Percentiles rank a stretch among this genome's conserved stretches.
Conservation (phyloP, 2,797 vertebrate species). For the Acanthornis magna region DNA sequence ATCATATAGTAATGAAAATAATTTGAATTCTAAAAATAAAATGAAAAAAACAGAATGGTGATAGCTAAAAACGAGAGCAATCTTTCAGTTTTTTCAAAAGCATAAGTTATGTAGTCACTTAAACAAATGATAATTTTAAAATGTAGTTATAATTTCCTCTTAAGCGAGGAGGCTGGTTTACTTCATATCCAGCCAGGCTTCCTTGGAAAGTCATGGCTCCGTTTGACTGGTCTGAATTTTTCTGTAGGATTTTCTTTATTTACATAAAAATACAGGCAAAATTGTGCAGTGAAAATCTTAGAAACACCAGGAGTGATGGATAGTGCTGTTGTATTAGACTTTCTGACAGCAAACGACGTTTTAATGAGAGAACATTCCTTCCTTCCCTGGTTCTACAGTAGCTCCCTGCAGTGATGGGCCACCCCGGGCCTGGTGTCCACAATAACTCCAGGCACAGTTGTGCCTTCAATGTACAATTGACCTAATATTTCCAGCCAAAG, state of each 20-base stretch:
- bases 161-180: not conserved
- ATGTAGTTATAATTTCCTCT: not conserved
- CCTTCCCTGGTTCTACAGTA: accelerated
- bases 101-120: not conserved
- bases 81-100: not conserved
- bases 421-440: not conserved
- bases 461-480: not conserved
- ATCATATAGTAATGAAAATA: not conserved
- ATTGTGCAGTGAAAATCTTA: not conserved
- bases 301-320: not conserved
- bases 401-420: not conserved
- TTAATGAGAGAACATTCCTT: not conserved
- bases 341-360: not conserved
- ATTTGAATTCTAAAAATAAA: not conserved
- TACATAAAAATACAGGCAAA: not conserved
- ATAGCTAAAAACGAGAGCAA: not conserved
- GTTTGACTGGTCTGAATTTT: not conserved
- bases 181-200: not conserved
- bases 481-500: not conserved
- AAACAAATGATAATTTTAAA: not conserved
- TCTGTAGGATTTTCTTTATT: not conserved
- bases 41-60: not conserved
- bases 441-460: not conserved
- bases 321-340: not conserved
- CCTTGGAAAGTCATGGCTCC: not conserved